Evolutionary conservation across 2,113 vertebrate genomes (phyloP), one percentile per base, ranked within the genome.

Genomic region (Cacatua alba): DNA sequence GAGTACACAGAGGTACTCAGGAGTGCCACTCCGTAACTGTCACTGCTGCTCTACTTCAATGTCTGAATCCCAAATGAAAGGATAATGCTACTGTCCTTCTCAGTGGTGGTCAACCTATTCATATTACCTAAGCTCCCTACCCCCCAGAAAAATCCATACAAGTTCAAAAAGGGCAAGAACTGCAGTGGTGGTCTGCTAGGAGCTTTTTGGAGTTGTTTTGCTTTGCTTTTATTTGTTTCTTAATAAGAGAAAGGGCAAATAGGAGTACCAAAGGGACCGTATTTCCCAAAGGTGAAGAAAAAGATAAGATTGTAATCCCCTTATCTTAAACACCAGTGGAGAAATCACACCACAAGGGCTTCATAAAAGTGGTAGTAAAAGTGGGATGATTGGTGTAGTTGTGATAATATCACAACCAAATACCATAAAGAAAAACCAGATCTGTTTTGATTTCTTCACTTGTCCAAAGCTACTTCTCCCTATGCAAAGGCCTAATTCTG

Each of bases 121-220:
- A 15, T 37, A 39, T 9, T 39, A 10, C 37, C 8, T 31, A 49
- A 31, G 31, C 3, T 16, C 17, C 10, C 33, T 3, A 5, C 3
- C 10, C 6, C 0, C 0, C 1, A 11, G 6, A 44, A 80, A 43
- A 0, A 5, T 0, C 4, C 2, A 25, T 24, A 60, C 4, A 17
- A 4, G 19, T 13, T 46, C 20, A 19, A 33, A 60, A 79, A 53
- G 6, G 18, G 7, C 4, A 53, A 59, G 16, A 19, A 59, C 7
- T 57, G 5, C 4, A 39, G 5, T 2, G 2, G 26, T 4, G 6
- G 4, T 48, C 31, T 68, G 8, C 7, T 17, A 46, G 18, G 29
- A 82, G 39, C 0, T 46, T 78, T 85, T 39, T 24, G 5, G 17
- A 49, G 23, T 44, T 49, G 6, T 44, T 72, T 51, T 4, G 7